Base-by-base conservation (phyloP, 2,113 vertebrate species). In the Tragelaphus imberbis region DNA sequence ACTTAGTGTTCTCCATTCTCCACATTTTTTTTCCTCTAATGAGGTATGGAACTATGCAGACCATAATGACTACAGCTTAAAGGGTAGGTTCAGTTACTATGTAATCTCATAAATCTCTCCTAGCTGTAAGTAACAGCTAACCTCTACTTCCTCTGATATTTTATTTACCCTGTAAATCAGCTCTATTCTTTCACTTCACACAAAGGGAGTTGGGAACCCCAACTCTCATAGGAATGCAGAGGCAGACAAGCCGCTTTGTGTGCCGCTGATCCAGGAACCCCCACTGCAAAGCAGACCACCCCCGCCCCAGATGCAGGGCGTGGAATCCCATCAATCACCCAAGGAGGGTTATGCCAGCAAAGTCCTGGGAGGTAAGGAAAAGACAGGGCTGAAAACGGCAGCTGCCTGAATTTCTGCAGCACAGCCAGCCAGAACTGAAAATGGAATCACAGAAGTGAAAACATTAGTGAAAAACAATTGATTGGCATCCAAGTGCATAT, bases 101-200 rank as follows among this genome's bases (percentile, higher is more conserved):
- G 95, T 97, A 97, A 98, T 97, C 97, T 95, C 97, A 97, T 98
- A 98, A 98, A 98, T 98, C 97, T 98, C 93, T 95, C 58, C 79
- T 86, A 95, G 97, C 84, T 58, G 2, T 88, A 98, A 97, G 85
- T 96, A 97, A 94, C 92, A 93, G 96, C 94, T 94, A 98, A 98
- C 65, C 71, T 96, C 96, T 93, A 96, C 95, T 98, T 98, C 96
- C 97, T 97, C 94, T 55, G 0, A 95, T 96, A 86, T 75, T 95
- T 86, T 94, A 98, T 98, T 97, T 97, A 96, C 80, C 79, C 84
- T 93, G 61, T 98, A 98, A 98, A 97, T 97, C 97, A 97, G 86
- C 71, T 95, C 95, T 93, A 75, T 96, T 94, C 91, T 97, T 93
- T 97, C 86, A 95, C 56, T 96, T 97, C 65, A 63, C 84, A 93